Percentiles rank a stretch among this genome's conserved stretches.
phyloP scores from a whole-genome alignment of 2,888 invertebrate species.

The Acronicta psi region DNA sequence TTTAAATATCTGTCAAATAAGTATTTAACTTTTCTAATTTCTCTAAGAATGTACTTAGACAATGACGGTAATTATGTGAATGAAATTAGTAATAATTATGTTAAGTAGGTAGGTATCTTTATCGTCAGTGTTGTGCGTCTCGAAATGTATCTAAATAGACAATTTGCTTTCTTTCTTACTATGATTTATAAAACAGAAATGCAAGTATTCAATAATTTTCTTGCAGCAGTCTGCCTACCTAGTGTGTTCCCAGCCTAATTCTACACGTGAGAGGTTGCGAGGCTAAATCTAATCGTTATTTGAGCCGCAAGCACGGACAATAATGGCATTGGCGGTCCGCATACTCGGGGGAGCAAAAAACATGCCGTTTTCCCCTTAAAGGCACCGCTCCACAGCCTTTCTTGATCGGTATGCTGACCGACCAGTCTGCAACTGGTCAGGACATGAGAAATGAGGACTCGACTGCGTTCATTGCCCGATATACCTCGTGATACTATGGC shows the following conservation, averaged over 20 bases:
- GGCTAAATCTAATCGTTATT: constrained; percentile 65
- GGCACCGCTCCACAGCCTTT: constrained; percentile 82
- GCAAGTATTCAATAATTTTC: neutral
- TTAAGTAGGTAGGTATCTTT: no score
- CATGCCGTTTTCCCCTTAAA: constrained; percentile 80
- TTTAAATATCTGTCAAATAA: no score
- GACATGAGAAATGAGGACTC: constrained; percentile 83
- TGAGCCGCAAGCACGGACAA: constrained; percentile 64
- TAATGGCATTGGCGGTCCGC: constrained; percentile 68
- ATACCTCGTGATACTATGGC: constrained; percentile 69
- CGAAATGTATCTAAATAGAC: no score
- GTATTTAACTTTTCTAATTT: no score
- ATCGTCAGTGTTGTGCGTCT: no score
- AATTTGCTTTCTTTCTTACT: no score
- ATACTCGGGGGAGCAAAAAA: constrained; percentile 76
- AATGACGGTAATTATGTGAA: no score
- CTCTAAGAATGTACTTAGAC: no score
- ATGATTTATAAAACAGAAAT: no score
- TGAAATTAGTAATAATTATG: no score
- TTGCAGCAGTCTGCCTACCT: neutral
- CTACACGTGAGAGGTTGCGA: constrained; percentile 43
- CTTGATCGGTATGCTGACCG: constrained; percentile 81
- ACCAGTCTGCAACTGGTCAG: constrained; percentile 80
- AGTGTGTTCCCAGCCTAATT: constrained; percentile 20
- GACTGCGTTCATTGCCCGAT: constrained; percentile 73